Evolutionary conservation across 2,888 invertebrate species (phyloP), one percentile per base, ranked within the genome.

Genomic region (Globia sparganii): DNA sequence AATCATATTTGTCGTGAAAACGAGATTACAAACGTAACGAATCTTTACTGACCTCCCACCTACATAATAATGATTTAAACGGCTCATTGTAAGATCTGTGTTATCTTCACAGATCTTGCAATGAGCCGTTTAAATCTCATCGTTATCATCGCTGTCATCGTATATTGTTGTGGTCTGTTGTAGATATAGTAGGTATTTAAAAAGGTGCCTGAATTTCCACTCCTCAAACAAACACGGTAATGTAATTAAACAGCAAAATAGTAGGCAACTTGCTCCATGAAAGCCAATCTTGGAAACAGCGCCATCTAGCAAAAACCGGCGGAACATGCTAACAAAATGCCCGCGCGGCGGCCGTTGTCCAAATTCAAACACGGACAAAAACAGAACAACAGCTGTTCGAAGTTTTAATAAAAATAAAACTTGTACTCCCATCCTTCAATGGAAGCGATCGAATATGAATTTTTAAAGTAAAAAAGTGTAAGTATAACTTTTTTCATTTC

Each of bases 401-500:
- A 76, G 34, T 83, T 86, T 80, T 79, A 87, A 72, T 81, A 87
- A 80, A 85, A 83, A 80, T 76, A 83, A 67, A 80, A 80, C 78
- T 85, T 83, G 62, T 62, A 65, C 69, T 75, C 53, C 71, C 58
- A 78, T 75, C 67, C 40, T 59, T 53, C 58, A 78, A 67, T 37
- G 61, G 59, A 69, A 58, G 46, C 69, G 68, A 81, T 86, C 67
- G 70, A 87, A 87, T 81, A 75, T 80, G n/a, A 76, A 74, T 70
- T 75, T 72, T 61, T 72, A 13, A 66, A 70, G 34, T 64, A 72
- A 78, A 87, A 85, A 81, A 75, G 11, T 13, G 31, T n/a, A n/a
- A n/a, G n/a, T 66, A 65, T 46, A 78, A 83, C 77, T 84, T 87
- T 86, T 79, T 86, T 83, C 66, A 81, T 87, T 86, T 83, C 15